Conservation (phyloP, 2,797 vertebrate genomes). For the Tolypeutes matacus region DNA sequence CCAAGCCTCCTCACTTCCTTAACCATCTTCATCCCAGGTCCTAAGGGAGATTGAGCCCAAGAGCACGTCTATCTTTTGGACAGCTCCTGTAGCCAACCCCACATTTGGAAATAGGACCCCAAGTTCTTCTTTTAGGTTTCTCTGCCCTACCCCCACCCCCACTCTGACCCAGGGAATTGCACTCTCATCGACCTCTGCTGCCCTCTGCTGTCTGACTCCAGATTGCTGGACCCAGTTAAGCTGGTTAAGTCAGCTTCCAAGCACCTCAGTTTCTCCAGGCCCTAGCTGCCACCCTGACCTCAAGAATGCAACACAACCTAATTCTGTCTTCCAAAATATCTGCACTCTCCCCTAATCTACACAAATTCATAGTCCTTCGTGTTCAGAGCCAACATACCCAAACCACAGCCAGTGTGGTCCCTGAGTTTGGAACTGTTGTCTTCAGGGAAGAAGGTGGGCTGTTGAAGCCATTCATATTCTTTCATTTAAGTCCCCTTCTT, state of each 20-base stretch:
- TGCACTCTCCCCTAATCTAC: neutral
- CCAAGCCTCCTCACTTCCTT: neutral
- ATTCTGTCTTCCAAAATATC: neutral
- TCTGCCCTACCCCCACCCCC: neutral
- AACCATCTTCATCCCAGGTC: slow-evolving; percentile 5
- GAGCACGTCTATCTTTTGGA: neutral
- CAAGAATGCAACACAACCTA: neutral
- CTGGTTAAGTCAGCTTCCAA: neutral
- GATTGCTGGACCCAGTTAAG: slow-evolving; percentile 37
- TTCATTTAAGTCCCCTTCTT: neutral
- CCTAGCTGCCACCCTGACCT: neutral
- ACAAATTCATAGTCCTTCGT: neutral
- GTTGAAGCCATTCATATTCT: neutral
- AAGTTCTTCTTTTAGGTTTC: slow-evolving; percentile 40
- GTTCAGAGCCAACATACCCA: neutral
- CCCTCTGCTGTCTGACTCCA: slow-evolving; percentile 77
- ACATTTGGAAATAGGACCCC: neutral
- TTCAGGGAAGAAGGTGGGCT: slow-evolving; percentile 40
- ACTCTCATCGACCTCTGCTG: slow-evolving; percentile 77
- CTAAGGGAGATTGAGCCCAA: neutral
- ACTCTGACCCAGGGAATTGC: neutral
- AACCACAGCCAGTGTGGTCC: neutral
- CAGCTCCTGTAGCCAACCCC: neutral
- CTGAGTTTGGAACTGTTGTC: slow-evolving; percentile 5
- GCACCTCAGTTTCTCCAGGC: neutral